Base-by-base conservation (phyloP, 2,113 vertebrate genomes). In the Seriola dumerili region DNA sequence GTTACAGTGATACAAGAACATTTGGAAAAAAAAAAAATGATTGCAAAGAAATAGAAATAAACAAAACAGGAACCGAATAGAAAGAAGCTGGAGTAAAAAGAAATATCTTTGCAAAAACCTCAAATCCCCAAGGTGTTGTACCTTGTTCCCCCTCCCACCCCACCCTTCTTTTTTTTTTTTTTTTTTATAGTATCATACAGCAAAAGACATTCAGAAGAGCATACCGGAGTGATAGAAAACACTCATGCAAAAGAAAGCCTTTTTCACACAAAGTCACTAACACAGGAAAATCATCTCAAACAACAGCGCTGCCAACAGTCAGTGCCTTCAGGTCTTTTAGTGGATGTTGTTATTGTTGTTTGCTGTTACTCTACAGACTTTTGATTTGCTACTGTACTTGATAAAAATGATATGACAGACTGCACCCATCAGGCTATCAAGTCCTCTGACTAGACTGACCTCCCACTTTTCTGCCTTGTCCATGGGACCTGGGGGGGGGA, bases 241-340 rank as follows among this genome's bases (percentile, higher is more conserved):
- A 96, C 95, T 96, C 97, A 96, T 97, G 97, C 97, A 96, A 95
- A 94, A 94, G 92, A 89, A 94, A 94, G 88, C 73, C 88, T 84
- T 89, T 91, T 93, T 92, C 85, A 93, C 89, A 89, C 78, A 91
- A 90, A 94, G 89, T 93, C 94, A 95, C 84, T 85, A 93, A 83
- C 90, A 93, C 92, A 70, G 85, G 84, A 88, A 89, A 89, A 85
- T 91, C 80, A 85, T 88, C 64, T 88, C 75, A 85, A 78, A 91
- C 80, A 81, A 84, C 83, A 90, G 85, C 88, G 76, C 86, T 93
- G 93, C 91, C 96, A 99, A 98, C 98, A 97, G 97, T 97, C 97
- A 95, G 87, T 88, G 97, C 97, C 97, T 97, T 95, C 91, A 86
- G 93, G 92, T 91, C 93, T 92, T 80, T 92, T 94, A 90, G 68